Conservation (phyloP, 1,140 invertebrate genomes). For the Epicauta chinensis region DNA sequence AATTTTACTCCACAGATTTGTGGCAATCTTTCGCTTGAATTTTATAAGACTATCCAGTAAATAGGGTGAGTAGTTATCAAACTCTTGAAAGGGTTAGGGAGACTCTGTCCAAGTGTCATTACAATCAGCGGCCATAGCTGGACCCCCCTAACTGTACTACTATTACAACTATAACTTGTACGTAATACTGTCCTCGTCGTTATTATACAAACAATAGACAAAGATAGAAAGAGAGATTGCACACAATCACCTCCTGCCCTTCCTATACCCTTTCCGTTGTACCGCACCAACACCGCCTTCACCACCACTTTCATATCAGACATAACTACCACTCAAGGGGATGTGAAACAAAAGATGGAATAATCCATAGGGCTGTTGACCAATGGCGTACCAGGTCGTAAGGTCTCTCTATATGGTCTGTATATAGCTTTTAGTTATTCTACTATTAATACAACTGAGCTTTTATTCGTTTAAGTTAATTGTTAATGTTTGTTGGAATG, state of each 20-base stretch:
- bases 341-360: conserved; percentile 42
- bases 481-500: conserved; percentile 21
- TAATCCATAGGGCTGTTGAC: conserved; percentile 42
- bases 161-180: too few species aligned
- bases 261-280: conserved; percentile 4
- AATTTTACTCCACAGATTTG: too few species aligned
- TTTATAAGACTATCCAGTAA: too few species aligned
- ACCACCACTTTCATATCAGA: too few species aligned
- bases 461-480: conserved; percentile 28
- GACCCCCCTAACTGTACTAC: conserved; percentile 15
- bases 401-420: background rate
- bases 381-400: conserved; percentile 34
- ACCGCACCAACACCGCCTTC: too few species aligned
- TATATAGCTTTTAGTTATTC: conserved; percentile 8
- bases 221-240: too few species aligned
- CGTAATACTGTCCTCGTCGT: too few species aligned
- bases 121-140: conserved; percentile 38
- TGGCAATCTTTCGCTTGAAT: too few species aligned
- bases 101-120: conserved; percentile 41
- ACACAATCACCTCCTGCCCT: conserved; percentile 18
- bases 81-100: too few species aligned
- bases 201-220: too few species aligned
- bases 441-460: conserved; percentile 2
- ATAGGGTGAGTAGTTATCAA: conserved; percentile 1
- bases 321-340: too few species aligned